These are phyloP conservation scores for Oreonectes daqikongensis DNA, from an alignment of 2,797 vertebrate genomes.

Conservation along the genomic window DNA sequence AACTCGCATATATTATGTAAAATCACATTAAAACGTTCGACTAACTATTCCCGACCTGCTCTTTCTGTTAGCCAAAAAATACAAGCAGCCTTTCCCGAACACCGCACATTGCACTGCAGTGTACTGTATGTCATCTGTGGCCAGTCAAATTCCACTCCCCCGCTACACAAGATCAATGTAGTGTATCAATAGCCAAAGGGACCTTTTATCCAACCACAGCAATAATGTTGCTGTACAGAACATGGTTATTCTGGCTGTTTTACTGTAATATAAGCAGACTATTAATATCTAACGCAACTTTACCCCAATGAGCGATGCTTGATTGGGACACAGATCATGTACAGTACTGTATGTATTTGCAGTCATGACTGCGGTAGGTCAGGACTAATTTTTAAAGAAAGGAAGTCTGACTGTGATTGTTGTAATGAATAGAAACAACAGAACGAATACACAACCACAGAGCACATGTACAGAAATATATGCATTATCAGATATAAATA, in stretches of 20 bases:
- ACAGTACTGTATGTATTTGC: neutral
- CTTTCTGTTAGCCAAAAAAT: neutral
- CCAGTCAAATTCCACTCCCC: neutral
- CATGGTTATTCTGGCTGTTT: neutral
- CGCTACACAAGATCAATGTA: neutral
- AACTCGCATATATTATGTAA: neutral
- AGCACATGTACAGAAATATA: neutral
- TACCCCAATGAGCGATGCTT: neutral
- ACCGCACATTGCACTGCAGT: constrained; percentile 2
- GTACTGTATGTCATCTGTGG: neutral
- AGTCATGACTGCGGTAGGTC: neutral
- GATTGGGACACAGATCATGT: neutral
- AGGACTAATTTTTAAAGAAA: neutral
- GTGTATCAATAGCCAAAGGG: neutral
- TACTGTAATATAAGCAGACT: neutral
- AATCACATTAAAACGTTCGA: neutral
- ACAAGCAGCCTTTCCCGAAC: neutral
- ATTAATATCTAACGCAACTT: neutral
- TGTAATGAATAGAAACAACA: neutral
- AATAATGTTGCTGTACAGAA: neutral
- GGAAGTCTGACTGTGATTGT: neutral
- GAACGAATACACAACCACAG: neutral
- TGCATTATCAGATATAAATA: constrained; percentile 13
- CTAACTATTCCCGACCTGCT: too few relatives aligned
- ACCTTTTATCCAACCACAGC: constrained; percentile 20